A percentile compares a stretch with the other conserved stretches of the same genome.
phyloP scores from a whole-genome alignment of 2,797 vertebrate species.

The Hypotaenidia okinawae region DNA sequence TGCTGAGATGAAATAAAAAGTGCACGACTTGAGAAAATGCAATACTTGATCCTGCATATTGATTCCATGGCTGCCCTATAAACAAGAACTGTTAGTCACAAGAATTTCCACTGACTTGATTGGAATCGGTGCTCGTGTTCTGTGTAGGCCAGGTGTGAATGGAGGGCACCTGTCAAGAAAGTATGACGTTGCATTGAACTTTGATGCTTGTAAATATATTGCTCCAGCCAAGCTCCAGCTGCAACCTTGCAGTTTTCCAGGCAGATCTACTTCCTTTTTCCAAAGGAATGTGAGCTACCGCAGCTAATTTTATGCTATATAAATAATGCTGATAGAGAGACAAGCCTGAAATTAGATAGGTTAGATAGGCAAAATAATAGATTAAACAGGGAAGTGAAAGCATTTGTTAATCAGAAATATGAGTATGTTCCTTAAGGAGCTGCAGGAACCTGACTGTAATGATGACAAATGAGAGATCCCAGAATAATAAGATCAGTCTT shows the following conservation, averaged over 20 bases:
- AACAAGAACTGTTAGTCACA: neutral
- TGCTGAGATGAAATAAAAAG: constrained; percentile 65
- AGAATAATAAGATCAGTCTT: constrained; percentile 25
- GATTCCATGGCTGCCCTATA: neutral
- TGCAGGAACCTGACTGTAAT: neutral
- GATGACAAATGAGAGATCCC: constrained; percentile 7
- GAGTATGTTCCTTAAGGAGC: constrained; percentile 1
- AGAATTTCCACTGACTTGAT: neutral
- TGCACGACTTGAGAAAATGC: constrained; percentile 23
- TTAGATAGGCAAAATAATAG: constrained; percentile 30
- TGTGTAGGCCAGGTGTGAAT: neutral
- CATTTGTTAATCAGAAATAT: constrained; percentile 43
- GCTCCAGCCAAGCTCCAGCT: constrained; percentile 18
- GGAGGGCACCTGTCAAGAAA: neutral
- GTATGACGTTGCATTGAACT: neutral
- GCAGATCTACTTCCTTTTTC: constrained; percentile 18
- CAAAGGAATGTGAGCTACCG: neutral
- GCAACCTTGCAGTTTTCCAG: constrained; percentile 29
- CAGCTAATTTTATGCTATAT: constrained; percentile 6
- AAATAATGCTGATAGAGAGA: constrained; percentile 27
- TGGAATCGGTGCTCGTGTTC: neutral
- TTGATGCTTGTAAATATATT: constrained; percentile 6
- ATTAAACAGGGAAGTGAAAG: neutral
- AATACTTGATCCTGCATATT: constrained; percentile 6
- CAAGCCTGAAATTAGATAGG: constrained; percentile 14